Percentiles rank a stretch among this genome's conserved stretches.
Evolutionary conservation across 2,888 invertebrate genomes (phyloP).

Genomic region (Papilio demoleus): DNA sequence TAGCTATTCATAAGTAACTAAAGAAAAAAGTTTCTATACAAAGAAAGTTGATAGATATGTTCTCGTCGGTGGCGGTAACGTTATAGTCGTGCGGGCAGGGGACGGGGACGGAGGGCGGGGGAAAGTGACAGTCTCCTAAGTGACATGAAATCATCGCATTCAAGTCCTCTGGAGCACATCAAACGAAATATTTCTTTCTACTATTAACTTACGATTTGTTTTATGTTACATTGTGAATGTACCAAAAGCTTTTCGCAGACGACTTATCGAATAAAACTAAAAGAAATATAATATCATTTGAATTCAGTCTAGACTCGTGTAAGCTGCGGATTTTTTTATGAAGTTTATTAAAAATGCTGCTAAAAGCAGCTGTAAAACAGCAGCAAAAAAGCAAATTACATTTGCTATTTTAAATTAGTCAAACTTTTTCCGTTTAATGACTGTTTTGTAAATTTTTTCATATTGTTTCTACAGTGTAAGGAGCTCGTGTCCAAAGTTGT

Average conservation of each 20-base stretch:
- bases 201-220: constrained; percentile 22
- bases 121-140: constrained; percentile 20
- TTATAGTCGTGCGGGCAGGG: constrained; percentile 9
- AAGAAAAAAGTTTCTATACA: constrained; percentile 1
- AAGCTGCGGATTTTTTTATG: neutral
- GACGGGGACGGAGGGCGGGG: neutral
- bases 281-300: neutral
- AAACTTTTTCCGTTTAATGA: no score
- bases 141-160: constrained; percentile 35
- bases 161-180: constrained; percentile 22
- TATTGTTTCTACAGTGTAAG: neutral
- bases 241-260: neutral
- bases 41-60: constrained; percentile 27
- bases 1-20: neutral
- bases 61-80: neutral
- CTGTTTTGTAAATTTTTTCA: neutral
- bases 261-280: neutral
- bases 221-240: constrained; percentile 4
- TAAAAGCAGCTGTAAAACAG: no score
- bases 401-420: no score
- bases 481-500: neutral
- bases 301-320: neutral
- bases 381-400: no score
- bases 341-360: no score
- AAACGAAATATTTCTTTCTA: constrained; percentile 24